A percentile compares a stretch with the other conserved stretches of the same genome.
Conservation (phyloP, 2,113 vertebrate species). For the Entosphenus tridentatus region DNA sequence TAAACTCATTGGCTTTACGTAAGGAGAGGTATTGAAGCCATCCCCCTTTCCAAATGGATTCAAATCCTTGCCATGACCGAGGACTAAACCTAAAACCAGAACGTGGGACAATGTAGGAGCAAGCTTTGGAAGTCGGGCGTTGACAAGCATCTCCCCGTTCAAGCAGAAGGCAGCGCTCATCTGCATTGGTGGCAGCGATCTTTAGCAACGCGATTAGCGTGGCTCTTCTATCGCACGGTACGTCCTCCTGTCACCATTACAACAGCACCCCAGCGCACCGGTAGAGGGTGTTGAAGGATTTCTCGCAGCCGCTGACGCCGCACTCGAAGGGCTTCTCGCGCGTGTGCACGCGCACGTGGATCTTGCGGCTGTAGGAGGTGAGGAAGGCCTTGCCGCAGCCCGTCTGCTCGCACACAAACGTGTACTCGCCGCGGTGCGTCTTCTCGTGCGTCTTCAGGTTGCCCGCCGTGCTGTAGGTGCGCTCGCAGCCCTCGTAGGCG, state of each 20-base stretch:
- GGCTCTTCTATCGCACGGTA: background rate
- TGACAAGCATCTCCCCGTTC: too few relatives aligned
- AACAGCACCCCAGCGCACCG: constrained; percentile 27
- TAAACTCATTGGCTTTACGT: too few relatives aligned
- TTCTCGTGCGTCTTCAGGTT: constrained; percentile 95
- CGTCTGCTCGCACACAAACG: constrained; percentile 88
- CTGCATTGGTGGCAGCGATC: too few relatives aligned
- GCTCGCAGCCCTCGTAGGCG: constrained; percentile 82
- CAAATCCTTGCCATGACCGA: too few relatives aligned
- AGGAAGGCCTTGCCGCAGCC: constrained; percentile 97
- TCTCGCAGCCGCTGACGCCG: constrained; percentile 86
- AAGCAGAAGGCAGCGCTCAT: too few relatives aligned
- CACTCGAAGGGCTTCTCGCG: constrained; percentile 98
- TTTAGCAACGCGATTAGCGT: too few relatives aligned
- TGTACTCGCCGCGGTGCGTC: constrained; percentile 84
- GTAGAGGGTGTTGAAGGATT: constrained; percentile 91
- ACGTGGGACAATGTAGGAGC: too few relatives aligned
- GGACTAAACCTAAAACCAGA: too few relatives aligned
- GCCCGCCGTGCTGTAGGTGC: constrained; percentile 90
- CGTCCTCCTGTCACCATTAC: background rate
- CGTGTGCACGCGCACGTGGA: constrained; percentile 88
- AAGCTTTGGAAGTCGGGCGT: too few relatives aligned
- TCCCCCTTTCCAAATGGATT: too few relatives aligned
- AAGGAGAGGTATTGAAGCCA: too few relatives aligned
- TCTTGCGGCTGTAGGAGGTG: constrained; percentile 95